Base-by-base conservation (phyloP, 2,113 vertebrate species). In the Potamarius usumacintae region DNA sequence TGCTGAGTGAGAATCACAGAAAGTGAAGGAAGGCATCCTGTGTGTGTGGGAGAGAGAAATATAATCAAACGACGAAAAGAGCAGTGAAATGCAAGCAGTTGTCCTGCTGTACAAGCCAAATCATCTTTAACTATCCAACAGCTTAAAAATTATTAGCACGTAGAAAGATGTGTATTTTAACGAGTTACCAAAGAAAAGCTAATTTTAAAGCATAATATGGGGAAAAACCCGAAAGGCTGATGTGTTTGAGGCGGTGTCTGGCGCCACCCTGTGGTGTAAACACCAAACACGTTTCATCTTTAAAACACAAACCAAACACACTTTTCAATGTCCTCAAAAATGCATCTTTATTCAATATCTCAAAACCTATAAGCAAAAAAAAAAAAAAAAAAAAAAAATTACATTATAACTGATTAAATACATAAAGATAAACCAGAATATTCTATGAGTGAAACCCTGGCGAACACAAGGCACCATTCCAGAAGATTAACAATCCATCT, bases 391-490 rank as follows among this genome's bases (percentile, higher is more conserved):
- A 22, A 22, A 76, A 27, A 63, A 87, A 84, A 53, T 63, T 65
- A 83, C 92, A 67, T 89, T 84, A 34, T 85, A 91, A 90, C 88
- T 91, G 91, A 90, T 91, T 91, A 82, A 90, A 92, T 88, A 92
- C 83, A 89, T 82, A 89, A 63, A 62, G 91, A 90, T 83, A 86
- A 60, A 92, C 86, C 85, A 78, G 83, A 89, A 92, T 92, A 93
- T 91, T 93, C 90, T 92, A 90, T 79, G 65, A 84, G 83, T 89
- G 88, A 89, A 92, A 92, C 91, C 87, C 89, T 90, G 92, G 91
- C 91, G 89, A 94, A 93, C 91, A 93, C 92, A 94, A 94, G 93
- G 94, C 94, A 94, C 94, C 91, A 84, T 92, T 91, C 91, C 91
- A 93, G 89, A 94, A 92, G 84, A 82, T 82, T 84, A 85, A 87